Conservation (phyloP, 64 coral and sea anemone genomes). For the Cladopsammia gracilis region DNA sequence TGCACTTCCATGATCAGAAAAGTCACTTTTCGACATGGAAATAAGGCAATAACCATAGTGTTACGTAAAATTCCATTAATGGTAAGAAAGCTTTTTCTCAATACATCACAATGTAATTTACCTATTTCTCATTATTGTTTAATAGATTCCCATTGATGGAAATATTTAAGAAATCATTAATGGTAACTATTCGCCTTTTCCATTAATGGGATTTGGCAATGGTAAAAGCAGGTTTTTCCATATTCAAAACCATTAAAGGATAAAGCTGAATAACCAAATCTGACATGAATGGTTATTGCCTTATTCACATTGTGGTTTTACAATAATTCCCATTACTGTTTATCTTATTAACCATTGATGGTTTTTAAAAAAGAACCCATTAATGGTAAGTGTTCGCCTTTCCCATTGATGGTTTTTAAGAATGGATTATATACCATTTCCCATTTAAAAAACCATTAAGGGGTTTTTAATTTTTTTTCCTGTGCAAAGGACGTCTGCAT, state of each 20-base stretch:
- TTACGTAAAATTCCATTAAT: constrained; percentile 24
- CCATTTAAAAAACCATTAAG: not conserved
- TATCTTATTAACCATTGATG: too few relatives aligned
- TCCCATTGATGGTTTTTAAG: not conserved
- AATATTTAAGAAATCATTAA: not conserved
- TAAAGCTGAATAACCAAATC: too few relatives aligned
- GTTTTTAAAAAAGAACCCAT: not conserved
- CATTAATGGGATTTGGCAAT: constrained; percentile 8
- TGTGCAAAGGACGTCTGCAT: not conserved
- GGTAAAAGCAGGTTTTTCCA: constrained; percentile 11
- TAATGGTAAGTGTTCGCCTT: not conserved
- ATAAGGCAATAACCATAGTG: constrained; percentile 6
- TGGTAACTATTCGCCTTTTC: constrained; percentile 22
- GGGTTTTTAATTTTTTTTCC: not conserved
- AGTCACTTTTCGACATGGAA: too few relatives aligned
- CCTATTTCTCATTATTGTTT: constrained; percentile 1
- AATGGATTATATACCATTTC: not conserved
- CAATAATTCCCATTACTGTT: too few relatives aligned
- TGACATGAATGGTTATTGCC: too few relatives aligned
- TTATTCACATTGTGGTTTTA: too few relatives aligned
- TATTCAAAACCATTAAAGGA: not conserved
- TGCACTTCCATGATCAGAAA: too few relatives aligned
- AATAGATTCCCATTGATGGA: constrained; percentile 29
- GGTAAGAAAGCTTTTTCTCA: not conserved
- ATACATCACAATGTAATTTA: not conserved